phyloP scores from a whole-genome alignment of 2,113 vertebrate genomes.

The Psammodynastes pulverulentus region DNA sequence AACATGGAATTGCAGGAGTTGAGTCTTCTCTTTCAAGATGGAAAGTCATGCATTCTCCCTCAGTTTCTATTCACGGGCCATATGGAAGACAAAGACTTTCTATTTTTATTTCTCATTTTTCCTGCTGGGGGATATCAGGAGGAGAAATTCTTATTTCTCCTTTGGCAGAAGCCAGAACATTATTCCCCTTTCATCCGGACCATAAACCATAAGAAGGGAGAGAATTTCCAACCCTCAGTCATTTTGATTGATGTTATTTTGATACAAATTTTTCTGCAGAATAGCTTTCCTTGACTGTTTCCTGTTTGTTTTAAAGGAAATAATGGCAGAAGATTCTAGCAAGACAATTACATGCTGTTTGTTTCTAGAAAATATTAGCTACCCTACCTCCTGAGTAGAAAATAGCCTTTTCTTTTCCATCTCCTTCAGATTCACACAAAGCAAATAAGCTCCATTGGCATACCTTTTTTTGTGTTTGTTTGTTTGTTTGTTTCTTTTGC shows the following conservation, averaged over 20 bases:
- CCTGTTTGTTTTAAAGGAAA: background rate
- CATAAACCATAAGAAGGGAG: background rate
- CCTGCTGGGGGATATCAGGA: background rate
- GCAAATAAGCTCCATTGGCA: background rate
- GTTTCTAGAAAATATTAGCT: slow-evolving; percentile 4
- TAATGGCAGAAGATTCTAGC: background rate
- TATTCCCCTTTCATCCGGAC: background rate
- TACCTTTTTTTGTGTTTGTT: background rate
- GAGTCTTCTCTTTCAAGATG: background rate
- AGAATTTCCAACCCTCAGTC: background rate
- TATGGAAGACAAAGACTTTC: background rate
- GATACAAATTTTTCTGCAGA: background rate
- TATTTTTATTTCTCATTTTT: background rate
- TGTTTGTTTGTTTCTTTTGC: background rate
- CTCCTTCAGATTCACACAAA: background rate
- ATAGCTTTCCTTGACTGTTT: background rate
- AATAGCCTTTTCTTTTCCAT: background rate
- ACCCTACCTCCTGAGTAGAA: background rate
- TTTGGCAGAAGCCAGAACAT: background rate
- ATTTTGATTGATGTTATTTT: slow-evolving; percentile 1
- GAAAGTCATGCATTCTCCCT: background rate
- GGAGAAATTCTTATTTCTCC: background rate
- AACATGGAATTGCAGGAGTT: background rate
- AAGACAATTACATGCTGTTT: background rate
- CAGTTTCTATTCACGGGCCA: background rate